A percentile compares a stretch with the other conserved stretches of the same genome.
phyloP scores from a whole-genome alignment of 1,140 invertebrate species.

The Bombus superbus region DNA sequence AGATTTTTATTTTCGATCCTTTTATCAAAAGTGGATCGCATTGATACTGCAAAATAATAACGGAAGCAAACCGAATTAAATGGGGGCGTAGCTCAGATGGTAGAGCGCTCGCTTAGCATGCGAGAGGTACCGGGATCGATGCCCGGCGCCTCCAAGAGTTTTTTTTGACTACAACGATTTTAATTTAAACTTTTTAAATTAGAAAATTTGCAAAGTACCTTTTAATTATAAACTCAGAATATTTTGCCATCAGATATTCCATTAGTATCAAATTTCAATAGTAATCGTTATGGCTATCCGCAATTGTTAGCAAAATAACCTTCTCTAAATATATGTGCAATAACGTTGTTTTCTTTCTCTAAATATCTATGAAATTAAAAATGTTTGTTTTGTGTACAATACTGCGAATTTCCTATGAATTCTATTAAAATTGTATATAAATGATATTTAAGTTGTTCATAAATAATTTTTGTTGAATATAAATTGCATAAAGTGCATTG shows the following conservation, averaged over 20 bases:
- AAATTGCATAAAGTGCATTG: background rate
- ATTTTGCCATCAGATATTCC: background rate
- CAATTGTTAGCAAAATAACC: background rate
- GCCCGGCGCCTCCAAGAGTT: constrained; percentile 88
- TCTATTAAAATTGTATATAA: background rate
- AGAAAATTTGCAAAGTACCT: background rate
- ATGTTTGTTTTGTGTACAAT: no score
- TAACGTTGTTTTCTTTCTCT: no score
- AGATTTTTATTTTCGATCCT: no score
- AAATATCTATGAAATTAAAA: no score
- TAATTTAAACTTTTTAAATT: background rate
- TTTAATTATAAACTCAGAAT: background rate
- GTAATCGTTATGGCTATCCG: background rate
- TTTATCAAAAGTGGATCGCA: no score
- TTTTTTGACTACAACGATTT: constrained; percentile 17
- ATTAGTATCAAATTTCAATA: background rate
- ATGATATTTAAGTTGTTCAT: background rate
- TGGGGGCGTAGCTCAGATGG: constrained; percentile 92
- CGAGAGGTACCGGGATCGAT: constrained; percentile 94
- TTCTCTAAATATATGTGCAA: no score
- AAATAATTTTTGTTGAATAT: background rate
- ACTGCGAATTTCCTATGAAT: no score
- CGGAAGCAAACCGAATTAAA: no score
- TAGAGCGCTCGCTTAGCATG: constrained; percentile 95
- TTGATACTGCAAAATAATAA: no score